Base-by-base conservation (phyloP, 2,888 invertebrate species). In the Acholoe squamosa region DNA sequence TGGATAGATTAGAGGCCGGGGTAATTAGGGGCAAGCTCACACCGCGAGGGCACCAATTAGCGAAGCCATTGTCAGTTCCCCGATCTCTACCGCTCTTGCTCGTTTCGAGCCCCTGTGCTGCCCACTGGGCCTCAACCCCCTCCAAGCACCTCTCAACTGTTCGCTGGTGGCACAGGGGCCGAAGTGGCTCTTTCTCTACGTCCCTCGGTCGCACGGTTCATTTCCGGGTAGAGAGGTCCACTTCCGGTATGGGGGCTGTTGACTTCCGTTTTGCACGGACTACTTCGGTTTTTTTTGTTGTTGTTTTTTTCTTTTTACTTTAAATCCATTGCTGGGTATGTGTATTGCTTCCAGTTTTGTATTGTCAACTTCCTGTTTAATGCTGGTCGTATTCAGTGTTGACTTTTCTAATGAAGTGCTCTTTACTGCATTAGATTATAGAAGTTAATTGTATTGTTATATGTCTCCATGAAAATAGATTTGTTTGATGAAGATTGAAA, bases 21-120 rank as follows among this genome's bases (percentile, higher is more conserved):
- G 80, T 80, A 80, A 80, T 80, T 33, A 80, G 80, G 80, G 80
- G 80, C 43, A 80, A 43, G n/a, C 22, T 80, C 43, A 43, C 33
- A 34, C 80, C 16, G 80, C 16, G 34, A 80, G 34, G 80, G 43
- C 33, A 34, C 80, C 80, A 80, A 80, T 80, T 80, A 80, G 80
- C 34, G 34, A 12, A 34, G 34, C 80, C 80, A 80, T 80, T 80
- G 80, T 80, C 80, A 19, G 34, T 34, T 7, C 80, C 43, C 43
- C 43, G 12, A 3, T 0, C 12, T 34, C 34, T 19, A 5, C 1
- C 80, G 14, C 10, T 16, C 14, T 16, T 22, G 80, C 80, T 34
- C 71, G 28, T 16, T 76, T 12, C 33, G 80, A 80, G 80, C 19
- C 25, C 31, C 76, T 25, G 25, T 16, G 80, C 43, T n/a, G 5